Percentiles rank a stretch among this genome's conserved stretches.
These are phyloP conservation scores for Dunckerocampus dactyliophorus DNA, from an alignment of 2,113 vertebrate species.

Conservation along the genomic window DNA sequence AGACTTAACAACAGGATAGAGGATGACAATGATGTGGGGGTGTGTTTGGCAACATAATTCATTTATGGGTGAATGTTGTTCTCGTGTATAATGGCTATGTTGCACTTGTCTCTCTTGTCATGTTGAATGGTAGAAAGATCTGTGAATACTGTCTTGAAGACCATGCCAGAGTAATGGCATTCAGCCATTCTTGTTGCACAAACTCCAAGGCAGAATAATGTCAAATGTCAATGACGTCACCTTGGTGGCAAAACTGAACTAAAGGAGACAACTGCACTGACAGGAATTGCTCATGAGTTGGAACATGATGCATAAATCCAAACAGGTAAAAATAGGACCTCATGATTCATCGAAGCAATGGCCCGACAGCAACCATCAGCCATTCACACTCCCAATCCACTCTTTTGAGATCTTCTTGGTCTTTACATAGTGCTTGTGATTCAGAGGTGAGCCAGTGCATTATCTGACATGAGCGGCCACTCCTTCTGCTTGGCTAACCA, in stretches of 20 bases:
- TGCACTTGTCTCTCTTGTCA: slow-evolving; percentile 35
- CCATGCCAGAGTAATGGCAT: slow-evolving; percentile 3
- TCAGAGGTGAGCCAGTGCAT: slow-evolving; percentile 45
- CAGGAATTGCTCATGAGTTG: slow-evolving; percentile 18
- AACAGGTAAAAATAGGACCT: slow-evolving; percentile 32
- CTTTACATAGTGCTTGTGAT: slow-evolving; percentile 48
- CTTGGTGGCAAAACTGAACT: slow-evolving; percentile 11
- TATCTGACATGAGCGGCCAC: slow-evolving; percentile 46
- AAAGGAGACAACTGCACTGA: slow-evolving; percentile 13
- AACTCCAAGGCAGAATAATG: slow-evolving; percentile 16
- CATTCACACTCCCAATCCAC: slow-evolving; percentile 32
- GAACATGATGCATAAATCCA: slow-evolving; percentile 34
- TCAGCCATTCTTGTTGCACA: slow-evolving; percentile 18
- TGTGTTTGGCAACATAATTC: slow-evolving; percentile 18
- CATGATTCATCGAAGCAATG: slow-evolving; percentile 47
- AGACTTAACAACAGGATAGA: too few relatives aligned
- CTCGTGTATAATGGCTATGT: slow-evolving; percentile 12
- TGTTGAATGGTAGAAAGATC: slow-evolving; percentile 11
- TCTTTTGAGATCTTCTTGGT: slow-evolving; percentile 32
- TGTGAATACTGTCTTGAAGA: slow-evolving; percentile 27
- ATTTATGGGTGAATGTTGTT: slow-evolving; percentile 22
- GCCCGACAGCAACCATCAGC: slow-evolving; percentile 48
- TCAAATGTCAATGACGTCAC: slow-evolving; percentile 28
- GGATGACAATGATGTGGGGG: too few relatives aligned
- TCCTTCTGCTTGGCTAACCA: slow-evolving; percentile 39